Evolutionary conservation across 2,113 vertebrate genomes (phyloP), one percentile per base, ranked within the genome.

Genomic region (Antechinus stuartii): DNA sequence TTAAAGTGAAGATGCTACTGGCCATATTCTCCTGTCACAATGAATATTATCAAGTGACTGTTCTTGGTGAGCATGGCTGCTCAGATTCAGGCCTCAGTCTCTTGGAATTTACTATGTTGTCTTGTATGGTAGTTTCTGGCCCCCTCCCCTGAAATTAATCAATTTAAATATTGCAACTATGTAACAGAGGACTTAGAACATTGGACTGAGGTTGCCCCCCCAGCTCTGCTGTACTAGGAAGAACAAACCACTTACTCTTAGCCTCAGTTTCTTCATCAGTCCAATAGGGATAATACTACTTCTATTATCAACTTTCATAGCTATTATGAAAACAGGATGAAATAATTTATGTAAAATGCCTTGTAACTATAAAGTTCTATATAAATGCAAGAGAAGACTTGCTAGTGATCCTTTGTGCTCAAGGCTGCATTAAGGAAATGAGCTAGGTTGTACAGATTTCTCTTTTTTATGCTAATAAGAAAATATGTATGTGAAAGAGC

Each of bases 11-110:
- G 68, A 84, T 84, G 68, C 68, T 84, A 84, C 68, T 84, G 68
- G 68, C 68, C 68, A 84, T 84, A 84, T 84, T 84, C 68, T 84
- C 68, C 68, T 84, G 68, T 84, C 68, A 84, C 68, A 84, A 84
- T 22, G 68, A 84, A 84, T 84, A 84, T 84, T 42, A 42, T 84
- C 68, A 84, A 84, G 7, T 84, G 68, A 16, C 4, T n/a, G 42
- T 84, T 84, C n/a, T 42, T 84, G 35, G 19, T 23, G n/a, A 84
- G n/a, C 68, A 84, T 23, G n/a, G 68, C n/a, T 84, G 68, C 68
- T 84, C 68, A 42, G n/a, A 84, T 84, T 42, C 68, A 84, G 68
- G 68, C n/a, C 68, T 84, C 5, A 23, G 68, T 84, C n/a, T 42
- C 68, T 84, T 42, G n/a, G 68, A 84, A 84, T 84, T 84, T 84